Evolutionary conservation across 2,888 invertebrate genomes (phyloP).

Genomic region (Isoperla grammatica): DNA sequence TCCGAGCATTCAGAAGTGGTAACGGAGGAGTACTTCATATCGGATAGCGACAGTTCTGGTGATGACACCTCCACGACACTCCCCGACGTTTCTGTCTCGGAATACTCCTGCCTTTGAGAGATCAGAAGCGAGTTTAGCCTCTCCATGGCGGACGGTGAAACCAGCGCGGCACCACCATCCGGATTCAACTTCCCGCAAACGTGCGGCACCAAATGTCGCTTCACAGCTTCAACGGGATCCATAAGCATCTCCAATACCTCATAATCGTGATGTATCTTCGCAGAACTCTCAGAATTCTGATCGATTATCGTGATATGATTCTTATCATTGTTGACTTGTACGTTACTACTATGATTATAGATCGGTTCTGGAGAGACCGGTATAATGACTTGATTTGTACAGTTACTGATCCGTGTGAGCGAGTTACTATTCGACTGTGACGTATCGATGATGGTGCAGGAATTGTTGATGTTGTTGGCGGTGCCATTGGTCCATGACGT

Average conservation of each 20-base stretch:
- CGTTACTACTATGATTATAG: slow-evolving; percentile 25
- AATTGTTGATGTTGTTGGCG: background rate
- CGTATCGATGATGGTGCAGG: slow-evolving; percentile 22
- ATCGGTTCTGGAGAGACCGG: slow-evolving; percentile 20
- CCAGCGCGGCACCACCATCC: slow-evolving; percentile 13
- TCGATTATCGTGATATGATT: background rate
- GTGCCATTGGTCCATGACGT: slow-evolving; percentile 7
- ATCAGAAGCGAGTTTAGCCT: slow-evolving; percentile 10
- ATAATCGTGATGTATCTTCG: slow-evolving; percentile 11
- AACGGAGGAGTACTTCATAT: background rate
- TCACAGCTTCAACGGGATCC: slow-evolving; percentile 72
- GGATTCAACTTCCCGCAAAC: slow-evolving; percentile 60
- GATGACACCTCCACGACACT: slow-evolving; percentile 18
- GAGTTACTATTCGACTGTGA: slow-evolving; percentile 7
- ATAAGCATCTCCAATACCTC: slow-evolving; percentile 40
- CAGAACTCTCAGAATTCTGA: background rate
- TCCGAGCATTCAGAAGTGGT: background rate
- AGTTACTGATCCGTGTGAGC: background rate
- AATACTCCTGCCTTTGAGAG: background rate
- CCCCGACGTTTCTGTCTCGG: background rate
- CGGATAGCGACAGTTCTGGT: slow-evolving; percentile 15
- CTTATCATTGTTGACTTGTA: background rate
- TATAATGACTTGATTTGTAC: slow-evolving; percentile 12
- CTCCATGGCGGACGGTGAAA: slow-evolving; percentile 18
- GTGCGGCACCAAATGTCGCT: slow-evolving; percentile 67